Percentiles rank a stretch among this genome's conserved stretches.
Conservation (phyloP, 35 echinoderm and acorn worm genomes). For the Lytechinus pictus region DNA sequence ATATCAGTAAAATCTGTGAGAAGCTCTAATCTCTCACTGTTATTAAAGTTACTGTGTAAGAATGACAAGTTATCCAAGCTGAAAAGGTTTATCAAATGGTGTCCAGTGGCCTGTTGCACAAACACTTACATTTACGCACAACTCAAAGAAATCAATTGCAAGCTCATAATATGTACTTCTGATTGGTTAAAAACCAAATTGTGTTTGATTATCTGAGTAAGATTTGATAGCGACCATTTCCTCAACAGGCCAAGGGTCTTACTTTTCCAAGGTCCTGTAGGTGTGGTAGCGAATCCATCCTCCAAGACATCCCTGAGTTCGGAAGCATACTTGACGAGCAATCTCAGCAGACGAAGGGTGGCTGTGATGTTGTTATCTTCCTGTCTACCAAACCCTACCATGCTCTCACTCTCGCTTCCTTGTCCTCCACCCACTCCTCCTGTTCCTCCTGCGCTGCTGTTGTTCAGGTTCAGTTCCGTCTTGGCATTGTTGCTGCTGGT, state of each 20-base stretch:
- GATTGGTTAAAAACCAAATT: too few species aligned
- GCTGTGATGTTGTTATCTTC: slow-evolving; percentile 97
- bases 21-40: too few species aligned
- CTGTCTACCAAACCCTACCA: slow-evolving; percentile 51
- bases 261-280: slow-evolving; percentile 99
- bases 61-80: too few species aligned
- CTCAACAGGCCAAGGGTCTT: background rate
- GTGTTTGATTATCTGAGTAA: background rate
- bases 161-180: too few species aligned
- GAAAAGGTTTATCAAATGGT: too few species aligned
- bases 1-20: too few species aligned
- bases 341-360: slow-evolving; percentile 80
- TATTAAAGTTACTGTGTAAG: too few species aligned
- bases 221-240: too few species aligned
- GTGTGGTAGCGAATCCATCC: slow-evolving; percentile 84
- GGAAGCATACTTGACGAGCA: slow-evolving; percentile 93
- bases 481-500: slow-evolving; percentile 75
- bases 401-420: slow-evolving; percentile 38
- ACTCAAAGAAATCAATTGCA: too few species aligned
- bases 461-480: slow-evolving; percentile 31
- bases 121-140: too few species aligned
- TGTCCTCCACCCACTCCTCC: background rate
- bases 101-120: too few species aligned
- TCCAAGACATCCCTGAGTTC: slow-evolving; percentile 93
- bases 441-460: slow-evolving; percentile 46